phyloP scores from a whole-genome alignment of 1,140 invertebrate species.

The Cotesia typhae region DNA sequence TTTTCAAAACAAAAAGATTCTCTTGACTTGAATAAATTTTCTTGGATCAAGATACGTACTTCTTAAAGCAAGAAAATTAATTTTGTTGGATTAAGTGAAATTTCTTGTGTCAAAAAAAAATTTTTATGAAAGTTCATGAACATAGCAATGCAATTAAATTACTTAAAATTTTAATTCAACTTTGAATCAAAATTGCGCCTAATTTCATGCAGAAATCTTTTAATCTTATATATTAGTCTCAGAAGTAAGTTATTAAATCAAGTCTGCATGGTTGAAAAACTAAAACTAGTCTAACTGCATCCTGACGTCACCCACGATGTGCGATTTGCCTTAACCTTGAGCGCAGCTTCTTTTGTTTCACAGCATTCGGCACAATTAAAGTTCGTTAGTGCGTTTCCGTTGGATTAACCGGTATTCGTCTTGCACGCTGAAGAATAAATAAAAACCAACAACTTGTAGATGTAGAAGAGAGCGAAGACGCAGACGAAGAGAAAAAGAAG shows the following conservation, averaged over 20 bases:
- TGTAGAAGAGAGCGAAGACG: background rate
- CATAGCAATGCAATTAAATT: conserved; percentile 40
- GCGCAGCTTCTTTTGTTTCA: conserved; percentile 54
- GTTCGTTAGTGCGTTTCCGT: conserved; percentile 41
- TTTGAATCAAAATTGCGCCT: too few relatives aligned
- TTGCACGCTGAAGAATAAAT: conserved; percentile 7
- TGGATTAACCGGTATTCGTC: conserved; percentile 25
- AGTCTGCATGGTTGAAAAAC: conserved; percentile 54
- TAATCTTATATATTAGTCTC: background rate
- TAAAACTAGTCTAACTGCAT: conserved; percentile 66
- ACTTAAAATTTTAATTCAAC: background rate
- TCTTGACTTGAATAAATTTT: too few relatives aligned
- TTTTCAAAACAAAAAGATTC: too few relatives aligned
- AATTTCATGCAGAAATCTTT: too few relatives aligned
- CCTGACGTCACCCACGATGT: conserved; percentile 61
- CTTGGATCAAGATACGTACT: too few relatives aligned
- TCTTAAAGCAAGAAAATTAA: too few relatives aligned
- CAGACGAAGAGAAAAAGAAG: conserved; percentile 12
- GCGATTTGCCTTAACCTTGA: conserved; percentile 64
- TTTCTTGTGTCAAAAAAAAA: too few relatives aligned
- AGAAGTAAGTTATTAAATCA: background rate
- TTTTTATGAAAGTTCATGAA: background rate
- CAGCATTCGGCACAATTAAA: conserved; percentile 54
- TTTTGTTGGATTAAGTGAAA: too few relatives aligned
- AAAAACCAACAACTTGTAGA: too few relatives aligned